Conservation (phyloP, 1,140 invertebrate species). For the Hormaphis cornu region DNA sequence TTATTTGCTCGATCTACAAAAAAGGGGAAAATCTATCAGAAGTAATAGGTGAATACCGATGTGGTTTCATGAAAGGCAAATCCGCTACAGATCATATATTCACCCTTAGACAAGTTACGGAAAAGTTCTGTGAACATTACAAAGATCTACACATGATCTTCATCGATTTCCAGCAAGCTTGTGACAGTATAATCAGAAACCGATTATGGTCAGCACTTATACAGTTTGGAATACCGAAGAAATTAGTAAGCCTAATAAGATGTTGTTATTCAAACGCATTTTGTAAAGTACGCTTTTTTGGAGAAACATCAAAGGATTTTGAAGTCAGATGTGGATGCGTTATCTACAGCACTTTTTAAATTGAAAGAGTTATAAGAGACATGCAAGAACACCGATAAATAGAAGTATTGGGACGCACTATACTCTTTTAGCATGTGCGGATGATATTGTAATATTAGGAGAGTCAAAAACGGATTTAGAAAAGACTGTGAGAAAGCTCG, state of each 20-base stretch:
- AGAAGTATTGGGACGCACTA: too few relatives aligned
- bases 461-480: too few relatives aligned
- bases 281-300: neutral
- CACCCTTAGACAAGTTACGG: constrained; percentile 13
- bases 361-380: too few relatives aligned
- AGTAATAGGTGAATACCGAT: constrained; percentile 35
- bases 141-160: constrained; percentile 34
- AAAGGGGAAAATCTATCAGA: neutral
- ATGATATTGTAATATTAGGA: too few relatives aligned
- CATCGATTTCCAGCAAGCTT: constrained; percentile 28
- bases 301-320: neutral
- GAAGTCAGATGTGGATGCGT: neutral
- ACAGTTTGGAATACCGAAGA: neutral
- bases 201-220: neutral
- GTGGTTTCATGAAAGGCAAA: constrained; percentile 33
- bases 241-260: neutral
- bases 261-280: neutral
- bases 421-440: too few relatives aligned
- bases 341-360: neutral
- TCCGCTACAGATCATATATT: constrained; percentile 35
- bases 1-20: neutral
- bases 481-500: neutral
- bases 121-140: constrained; percentile 30
- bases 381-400: too few relatives aligned
- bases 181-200: neutral